A percentile compares a stretch with the other conserved stretches of the same genome.
phyloP scores from a whole-genome alignment of 1,140 invertebrate genomes.

The Apis mellifera region Amel_HAv3.1 CM009934.2:9469001-9469500 shows the following conservation, averaged over 20 bases:
- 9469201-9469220: not conserved
- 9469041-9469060: conserved; percentile 63
- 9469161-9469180: not conserved
- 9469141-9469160: no score
- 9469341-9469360: not conserved
- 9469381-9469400: conserved; percentile 49
- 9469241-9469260: not conserved
- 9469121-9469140: no score
- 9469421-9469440: conserved; percentile 67
- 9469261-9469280: not conserved
- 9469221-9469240: conserved; percentile 12
- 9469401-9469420: conserved; percentile 51
- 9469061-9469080: conserved; percentile 27
- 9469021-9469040: conserved; percentile 48
- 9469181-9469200: not conserved
- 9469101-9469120: no score
- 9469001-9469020: conserved; percentile 47
- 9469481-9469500: conserved; percentile 48
- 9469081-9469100: not conserved
- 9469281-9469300: not conserved
- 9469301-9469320: not conserved
- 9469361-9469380: conserved; percentile 31
- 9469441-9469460: conserved; percentile 68
- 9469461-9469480: conserved; percentile 64
- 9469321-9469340: not conserved